Evolutionary conservation across 2,797 vertebrate species (phyloP), one percentile per base, ranked within the genome.

Genomic region (Taeniopygia guttata): DNA sequence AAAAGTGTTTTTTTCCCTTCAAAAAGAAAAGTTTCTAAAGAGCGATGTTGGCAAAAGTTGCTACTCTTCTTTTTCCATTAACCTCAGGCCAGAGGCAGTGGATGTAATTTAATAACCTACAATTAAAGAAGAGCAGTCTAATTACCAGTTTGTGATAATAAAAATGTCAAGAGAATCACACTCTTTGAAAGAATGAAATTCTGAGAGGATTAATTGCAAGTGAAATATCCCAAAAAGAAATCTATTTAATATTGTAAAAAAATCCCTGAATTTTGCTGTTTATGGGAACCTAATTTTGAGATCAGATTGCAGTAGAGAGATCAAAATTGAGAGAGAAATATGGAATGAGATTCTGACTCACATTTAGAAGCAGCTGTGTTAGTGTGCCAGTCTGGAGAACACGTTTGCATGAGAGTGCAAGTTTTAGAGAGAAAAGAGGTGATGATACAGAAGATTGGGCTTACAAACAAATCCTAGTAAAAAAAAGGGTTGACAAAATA

Each of bases 61-160:
- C n/a, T 55, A 48, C 30, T 69, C 17, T 49, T 72, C 79, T 84
- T 76, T 58, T 60, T 68, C 32, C 34, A 67, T 23, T 85, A 91
- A 78, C 77, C 46, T 86, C 23, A 54, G 46, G 73, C 68, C 68
- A 83, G 56, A 87, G 56, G 76, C 84, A 81, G 17, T 83, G 76
- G 79, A 84, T 75, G 80, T 77, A 68, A 62, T 87, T 91, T 91
- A 90, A 95, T 81, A 94, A 87, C 69, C 54, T 83, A 45, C 46
- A 78, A 75, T 90, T 95, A 89, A 86, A 86, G 62, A 75, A 77
- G 26, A 92, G 32, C 60, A 48, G 32, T 75, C 54, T 94, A 94
- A 93, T 93, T 87, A 74, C 34, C 29, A 84, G 54, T 54, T 90
- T 88, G 29, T 3, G 1, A 34, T 85, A 69, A 64, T 77, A 79